A percentile compares a stretch with the other conserved stretches of the same genome.
These are phyloP conservation scores for Gila orcuttii DNA, from an alignment of 2,113 vertebrate species.

Conservation along the genomic window DNA sequence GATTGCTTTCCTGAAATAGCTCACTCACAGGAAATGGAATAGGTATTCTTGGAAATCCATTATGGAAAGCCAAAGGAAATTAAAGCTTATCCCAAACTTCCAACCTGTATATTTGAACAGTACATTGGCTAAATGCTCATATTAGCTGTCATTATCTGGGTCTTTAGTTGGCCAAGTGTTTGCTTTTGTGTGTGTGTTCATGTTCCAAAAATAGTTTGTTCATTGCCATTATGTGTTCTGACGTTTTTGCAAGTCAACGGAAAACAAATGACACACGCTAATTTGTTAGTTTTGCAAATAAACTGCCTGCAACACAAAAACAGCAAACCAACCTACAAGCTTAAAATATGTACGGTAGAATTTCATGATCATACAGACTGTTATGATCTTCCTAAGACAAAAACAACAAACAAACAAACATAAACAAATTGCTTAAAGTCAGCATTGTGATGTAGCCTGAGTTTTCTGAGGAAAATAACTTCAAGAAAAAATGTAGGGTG, in stretches of 20 bases:
- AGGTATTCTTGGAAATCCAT: constrained; percentile 67
- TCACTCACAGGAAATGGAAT: constrained; percentile 70
- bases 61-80: constrained; percentile 59
- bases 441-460: no score
- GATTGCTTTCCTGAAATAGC: constrained; percentile 61
- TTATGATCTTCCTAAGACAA: background rate
- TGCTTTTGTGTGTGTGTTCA: background rate
- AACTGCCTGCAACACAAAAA: background rate
- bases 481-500: no score
- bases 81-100: background rate
- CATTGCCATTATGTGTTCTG: background rate
- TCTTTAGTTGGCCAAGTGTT: constrained; percentile 13
- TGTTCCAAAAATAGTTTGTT: background rate
- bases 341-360: background rate
- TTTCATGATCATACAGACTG: background rate
- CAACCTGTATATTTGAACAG: background rate
- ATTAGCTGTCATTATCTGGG: background rate
- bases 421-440: background rate
- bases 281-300: constrained; percentile 1
- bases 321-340: background rate
- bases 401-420: background rate
- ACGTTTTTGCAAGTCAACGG: background rate
- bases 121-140: background rate
- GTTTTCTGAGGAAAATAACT: no score
- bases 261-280: background rate